These are phyloP conservation scores for Hetaerina titia DNA, from an alignment of 2,888 invertebrate genomes.

Conservation along the genomic window DNA sequence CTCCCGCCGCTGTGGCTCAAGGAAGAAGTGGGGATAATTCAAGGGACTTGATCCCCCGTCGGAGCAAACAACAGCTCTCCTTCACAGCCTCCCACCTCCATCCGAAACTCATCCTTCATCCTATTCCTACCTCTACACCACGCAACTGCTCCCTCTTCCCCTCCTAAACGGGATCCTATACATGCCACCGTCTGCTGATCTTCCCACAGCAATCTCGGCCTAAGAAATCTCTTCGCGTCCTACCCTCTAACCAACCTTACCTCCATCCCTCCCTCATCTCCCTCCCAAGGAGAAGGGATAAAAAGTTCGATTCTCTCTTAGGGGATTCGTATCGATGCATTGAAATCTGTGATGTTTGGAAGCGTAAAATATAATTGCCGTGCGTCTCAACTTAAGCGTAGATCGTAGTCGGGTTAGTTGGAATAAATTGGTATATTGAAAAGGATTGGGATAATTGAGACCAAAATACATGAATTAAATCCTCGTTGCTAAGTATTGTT, in stretches of 20 bases:
- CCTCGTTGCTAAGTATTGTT: no score
- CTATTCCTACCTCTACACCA: neutral
- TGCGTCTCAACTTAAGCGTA: no score
- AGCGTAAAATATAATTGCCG: neutral
- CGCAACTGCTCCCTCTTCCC: neutral
- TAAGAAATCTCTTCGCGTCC: neutral
- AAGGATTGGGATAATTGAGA: no score
- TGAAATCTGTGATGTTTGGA: neutral
- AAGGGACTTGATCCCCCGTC: slow-evolving; percentile 44
- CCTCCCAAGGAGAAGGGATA: neutral
- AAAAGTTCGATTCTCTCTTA: neutral
- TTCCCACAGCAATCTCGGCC: slow-evolving; percentile 59
- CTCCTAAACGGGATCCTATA: slow-evolving; percentile 32
- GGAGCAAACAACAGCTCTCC: slow-evolving; percentile 35
- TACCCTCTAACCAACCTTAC: neutral
- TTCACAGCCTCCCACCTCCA: slow-evolving; percentile 7
- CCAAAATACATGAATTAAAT: no score
- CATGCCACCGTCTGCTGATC: slow-evolving; percentile 46
- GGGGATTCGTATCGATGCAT: neutral
- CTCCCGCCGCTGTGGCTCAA: slow-evolving; percentile 25
- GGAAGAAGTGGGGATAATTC: slow-evolving; percentile 28
- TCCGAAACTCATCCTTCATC: slow-evolving; percentile 44
- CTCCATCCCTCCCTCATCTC: neutral
- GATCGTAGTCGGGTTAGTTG: no score
- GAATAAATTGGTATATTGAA: no score